Evolutionary conservation across 2,113 vertebrate genomes (phyloP).

Genomic region (Mus musculus): DNA sequence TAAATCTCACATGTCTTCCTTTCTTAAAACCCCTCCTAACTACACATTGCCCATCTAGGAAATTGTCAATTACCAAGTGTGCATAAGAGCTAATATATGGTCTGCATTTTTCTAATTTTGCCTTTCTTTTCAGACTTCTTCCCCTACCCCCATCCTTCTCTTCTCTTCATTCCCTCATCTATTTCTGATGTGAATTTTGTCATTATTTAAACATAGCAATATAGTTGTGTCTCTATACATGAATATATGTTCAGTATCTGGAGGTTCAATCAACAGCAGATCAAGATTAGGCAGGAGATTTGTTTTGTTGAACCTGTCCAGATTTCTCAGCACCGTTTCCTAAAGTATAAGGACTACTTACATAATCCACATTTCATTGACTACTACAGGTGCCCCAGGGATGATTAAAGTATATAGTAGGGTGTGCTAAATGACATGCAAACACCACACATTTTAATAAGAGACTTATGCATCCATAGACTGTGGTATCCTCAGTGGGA

Average conservation of each 20-base stretch:
- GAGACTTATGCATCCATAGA: background rate
- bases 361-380: background rate
- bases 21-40: background rate
- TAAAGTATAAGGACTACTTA: background rate
- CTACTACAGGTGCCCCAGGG: background rate
- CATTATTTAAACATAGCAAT: background rate
- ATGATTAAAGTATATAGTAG: background rate
- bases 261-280: background rate
- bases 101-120: background rate
- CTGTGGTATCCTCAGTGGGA: background rate
- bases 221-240: background rate
- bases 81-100: background rate
- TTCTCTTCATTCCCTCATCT: background rate
- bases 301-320: background rate
- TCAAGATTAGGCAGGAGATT: background rate
- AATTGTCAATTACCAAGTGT: background rate
- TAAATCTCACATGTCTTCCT: background rate
- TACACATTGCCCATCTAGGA: background rate
- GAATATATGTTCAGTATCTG: background rate
- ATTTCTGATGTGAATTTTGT: background rate
- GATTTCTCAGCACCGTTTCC: background rate
- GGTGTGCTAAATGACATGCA: background rate
- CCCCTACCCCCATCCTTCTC: background rate
- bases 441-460: background rate
- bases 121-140: background rate